These are phyloP conservation scores for Alcedo quadribrachys DNA, from an alignment of 2,797 vertebrate species.

Conservation along the genomic window DNA sequence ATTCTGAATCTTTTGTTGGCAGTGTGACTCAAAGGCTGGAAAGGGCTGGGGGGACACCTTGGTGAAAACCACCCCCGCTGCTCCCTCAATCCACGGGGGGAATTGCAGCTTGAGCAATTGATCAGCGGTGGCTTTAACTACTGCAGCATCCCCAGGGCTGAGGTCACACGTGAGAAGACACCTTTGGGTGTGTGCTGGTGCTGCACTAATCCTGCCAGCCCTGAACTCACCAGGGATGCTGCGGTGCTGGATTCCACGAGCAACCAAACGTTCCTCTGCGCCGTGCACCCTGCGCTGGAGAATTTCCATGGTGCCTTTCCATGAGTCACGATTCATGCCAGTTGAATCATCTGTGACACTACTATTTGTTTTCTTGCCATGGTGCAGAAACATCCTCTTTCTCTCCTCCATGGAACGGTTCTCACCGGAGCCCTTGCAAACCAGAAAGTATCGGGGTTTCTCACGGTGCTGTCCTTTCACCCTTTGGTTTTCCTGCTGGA, in stretches of 20 bases:
- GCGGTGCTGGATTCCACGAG: not conserved
- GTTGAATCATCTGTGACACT: constrained; percentile 45
- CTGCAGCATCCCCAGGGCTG: not conserved
- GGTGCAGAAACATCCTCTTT: constrained; percentile 16
- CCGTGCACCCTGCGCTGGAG: not conserved
- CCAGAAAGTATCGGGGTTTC: not conserved
- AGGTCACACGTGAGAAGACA: not conserved
- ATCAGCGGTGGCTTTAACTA: fast-evolving
- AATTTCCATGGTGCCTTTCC: constrained; percentile 44
- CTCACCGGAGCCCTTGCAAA: not conserved
- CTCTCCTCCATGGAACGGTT: not conserved
- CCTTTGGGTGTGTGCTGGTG: fast-evolving
- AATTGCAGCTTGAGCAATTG: not conserved
- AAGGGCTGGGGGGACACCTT: not conserved
- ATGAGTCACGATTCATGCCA: constrained; percentile 23
- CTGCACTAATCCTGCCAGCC: not conserved
- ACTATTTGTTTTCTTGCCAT: constrained; percentile 13
- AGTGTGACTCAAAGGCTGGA: not conserved
- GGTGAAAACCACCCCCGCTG: not conserved
- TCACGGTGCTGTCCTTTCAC: fast-evolving
- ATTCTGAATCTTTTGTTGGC: not conserved
- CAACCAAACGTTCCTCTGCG: not conserved
- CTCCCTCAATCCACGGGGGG: not conserved
- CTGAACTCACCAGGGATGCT: not conserved
- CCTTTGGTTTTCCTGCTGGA: not conserved